Conservation (phyloP, 1,140 invertebrate genomes). For the Tetragonula clypearis region DNA sequence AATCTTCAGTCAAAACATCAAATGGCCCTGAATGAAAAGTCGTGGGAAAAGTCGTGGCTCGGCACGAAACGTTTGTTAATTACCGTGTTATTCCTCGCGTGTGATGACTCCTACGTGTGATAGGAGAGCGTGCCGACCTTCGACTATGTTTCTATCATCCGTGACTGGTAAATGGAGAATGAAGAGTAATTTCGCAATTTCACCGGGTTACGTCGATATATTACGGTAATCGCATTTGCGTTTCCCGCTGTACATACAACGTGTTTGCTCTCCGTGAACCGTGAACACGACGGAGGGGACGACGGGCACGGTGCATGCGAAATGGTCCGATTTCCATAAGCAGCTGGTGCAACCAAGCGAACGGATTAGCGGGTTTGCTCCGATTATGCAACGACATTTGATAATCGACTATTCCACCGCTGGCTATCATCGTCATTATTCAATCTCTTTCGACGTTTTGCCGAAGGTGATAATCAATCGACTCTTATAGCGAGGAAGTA, state of each 20-base stretch:
- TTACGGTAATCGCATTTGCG: constrained; percentile 16
- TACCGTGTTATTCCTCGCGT: too few relatives aligned
- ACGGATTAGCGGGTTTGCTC: neutral
- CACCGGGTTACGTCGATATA: neutral
- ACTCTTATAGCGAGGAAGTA: too few relatives aligned
- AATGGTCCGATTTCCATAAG: constrained; percentile 24
- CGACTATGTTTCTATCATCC: neutral
- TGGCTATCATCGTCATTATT: neutral
- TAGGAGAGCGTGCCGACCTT: neutral
- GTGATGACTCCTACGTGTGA: neutral
- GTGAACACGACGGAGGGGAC: neutral
- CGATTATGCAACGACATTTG: constrained; percentile 34
- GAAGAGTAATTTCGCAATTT: constrained; percentile 38
- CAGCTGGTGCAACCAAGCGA: constrained; percentile 21
- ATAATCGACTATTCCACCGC: neutral
- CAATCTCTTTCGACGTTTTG: neutral
- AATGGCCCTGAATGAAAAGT: too few relatives aligned
- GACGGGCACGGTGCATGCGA: constrained; percentile 2
- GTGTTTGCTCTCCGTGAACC: neutral
- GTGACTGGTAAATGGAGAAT: neutral
- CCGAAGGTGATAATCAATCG: too few relatives aligned
- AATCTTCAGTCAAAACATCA: too few relatives aligned
- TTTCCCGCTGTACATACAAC: neutral
- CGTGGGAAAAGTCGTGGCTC: too few relatives aligned
- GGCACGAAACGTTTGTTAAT: too few relatives aligned